Percentiles rank a stretch among this genome's conserved stretches.
Conservation (phyloP, 1,140 invertebrate genomes). For the Lineus longissimus region DNA sequence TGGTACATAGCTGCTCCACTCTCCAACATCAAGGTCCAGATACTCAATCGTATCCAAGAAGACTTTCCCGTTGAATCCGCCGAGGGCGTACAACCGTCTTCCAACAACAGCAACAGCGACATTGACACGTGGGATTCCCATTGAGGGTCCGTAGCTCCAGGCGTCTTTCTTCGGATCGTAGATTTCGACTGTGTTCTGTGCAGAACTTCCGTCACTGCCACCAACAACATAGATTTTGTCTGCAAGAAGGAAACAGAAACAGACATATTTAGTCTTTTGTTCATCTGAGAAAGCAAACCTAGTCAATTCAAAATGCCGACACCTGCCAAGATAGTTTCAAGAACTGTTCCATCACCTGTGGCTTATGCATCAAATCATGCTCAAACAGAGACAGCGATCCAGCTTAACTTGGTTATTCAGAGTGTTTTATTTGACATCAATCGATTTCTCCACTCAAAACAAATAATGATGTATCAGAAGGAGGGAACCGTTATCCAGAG, state of each 20-base stretch:
- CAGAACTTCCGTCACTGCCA: slow-evolving; percentile 59
- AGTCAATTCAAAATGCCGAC: too few species aligned
- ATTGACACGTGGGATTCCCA: slow-evolving; percentile 83
- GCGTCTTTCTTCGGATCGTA: slow-evolving; percentile 73
- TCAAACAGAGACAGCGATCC: too few species aligned
- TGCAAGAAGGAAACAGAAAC: slow-evolving; percentile 28
- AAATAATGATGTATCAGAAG: too few species aligned
- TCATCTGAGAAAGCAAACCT: too few species aligned
- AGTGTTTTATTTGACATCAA: too few species aligned
- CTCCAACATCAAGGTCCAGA: slow-evolving; percentile 24
- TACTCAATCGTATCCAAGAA: slow-evolving; percentile 81
- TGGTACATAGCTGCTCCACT: slow-evolving; percentile 39
- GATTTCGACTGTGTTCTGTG: slow-evolving; percentile 79
- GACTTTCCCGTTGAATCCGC: slow-evolving; percentile 80
- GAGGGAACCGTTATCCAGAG: too few species aligned
- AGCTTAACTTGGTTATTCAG: too few species aligned
- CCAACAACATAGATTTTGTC: slow-evolving; percentile 58
- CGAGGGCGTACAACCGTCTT: slow-evolving; percentile 70
- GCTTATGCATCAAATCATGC: too few species aligned
- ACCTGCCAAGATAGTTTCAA: too few species aligned
- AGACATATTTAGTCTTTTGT: slow-evolving; percentile 4
- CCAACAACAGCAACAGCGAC: slow-evolving; percentile 72
- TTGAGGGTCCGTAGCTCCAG: slow-evolving; percentile 76
- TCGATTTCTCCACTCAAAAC: too few species aligned
- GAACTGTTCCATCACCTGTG: too few species aligned